phyloP scores from a whole-genome alignment of 37 sponge, comb jelly and placozoan species.

The Hormiphora californensis region DNA sequence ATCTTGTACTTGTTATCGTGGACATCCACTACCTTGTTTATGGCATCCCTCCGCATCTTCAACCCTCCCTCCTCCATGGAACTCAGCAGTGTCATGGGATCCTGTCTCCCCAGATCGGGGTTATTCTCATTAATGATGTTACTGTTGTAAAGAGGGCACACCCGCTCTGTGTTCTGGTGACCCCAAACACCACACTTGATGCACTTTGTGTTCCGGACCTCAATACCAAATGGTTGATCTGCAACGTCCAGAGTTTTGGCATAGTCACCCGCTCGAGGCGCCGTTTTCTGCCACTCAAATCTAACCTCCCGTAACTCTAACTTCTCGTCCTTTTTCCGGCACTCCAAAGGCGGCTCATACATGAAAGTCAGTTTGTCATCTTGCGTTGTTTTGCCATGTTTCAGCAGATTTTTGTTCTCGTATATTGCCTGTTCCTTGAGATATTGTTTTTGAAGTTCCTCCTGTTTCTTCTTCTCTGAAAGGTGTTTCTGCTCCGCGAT shows the following conservation, averaged over 20 bases:
- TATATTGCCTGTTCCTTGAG: conserved; percentile 83
- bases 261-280: conserved; percentile 57
- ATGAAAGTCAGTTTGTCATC: conserved; percentile 79
- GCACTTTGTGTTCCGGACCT: conserved; percentile 84
- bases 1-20: conserved; percentile 60
- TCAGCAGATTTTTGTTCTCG: conserved; percentile 50
- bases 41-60: conserved; percentile 53
- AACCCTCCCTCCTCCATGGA: conserved; percentile 58
- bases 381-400: conserved; percentile 33
- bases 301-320: conserved; percentile 57
- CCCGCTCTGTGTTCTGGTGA: conserved; percentile 83
- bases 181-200: conserved; percentile 91
- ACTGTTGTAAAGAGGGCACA: conserved; percentile 51
- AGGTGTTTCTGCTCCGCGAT: conserved; percentile 77
- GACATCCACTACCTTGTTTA: conserved; percentile 60
- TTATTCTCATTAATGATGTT: conserved; percentile 17
- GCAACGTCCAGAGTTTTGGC: conserved; percentile 51
- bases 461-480: conserved; percentile 71
- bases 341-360: conserved; percentile 88
- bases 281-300: conserved; percentile 84
- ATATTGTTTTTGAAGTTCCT: conserved; percentile 72
- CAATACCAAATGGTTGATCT: conserved; percentile 65
- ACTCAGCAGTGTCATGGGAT: conserved; percentile 47
- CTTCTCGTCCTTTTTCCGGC: conserved; percentile 57
- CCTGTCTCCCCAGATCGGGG: conserved; percentile 31